Evolutionary conservation across 2,113 vertebrate genomes (phyloP).

Genomic region (Sminthopsis crassicaudata): DNA sequence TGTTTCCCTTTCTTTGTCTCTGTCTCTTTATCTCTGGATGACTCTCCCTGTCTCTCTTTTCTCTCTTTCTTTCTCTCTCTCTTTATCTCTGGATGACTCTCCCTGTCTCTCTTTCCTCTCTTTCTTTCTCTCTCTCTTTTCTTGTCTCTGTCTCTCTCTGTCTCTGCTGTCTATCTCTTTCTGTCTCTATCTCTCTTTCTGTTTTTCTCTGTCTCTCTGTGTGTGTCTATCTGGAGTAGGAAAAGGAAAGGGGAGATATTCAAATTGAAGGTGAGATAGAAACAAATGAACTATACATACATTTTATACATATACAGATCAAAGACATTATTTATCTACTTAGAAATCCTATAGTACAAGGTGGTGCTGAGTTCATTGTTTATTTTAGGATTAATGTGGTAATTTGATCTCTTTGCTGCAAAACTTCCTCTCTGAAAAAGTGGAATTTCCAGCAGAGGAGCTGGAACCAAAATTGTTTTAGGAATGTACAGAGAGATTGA

Average conservation of each 20-base stretch:
- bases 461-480: not conserved
- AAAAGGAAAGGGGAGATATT: not conserved
- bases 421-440: not conserved
- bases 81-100: not conserved
- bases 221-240: not conserved
- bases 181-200: not conserved
- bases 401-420: not conserved
- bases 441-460: not conserved
- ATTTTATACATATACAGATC: not conserved
- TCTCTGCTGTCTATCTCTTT: not conserved
- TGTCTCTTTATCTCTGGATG: not conserved
- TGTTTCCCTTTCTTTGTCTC: not conserved
- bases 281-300: not conserved
- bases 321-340: not conserved
- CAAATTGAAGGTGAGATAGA: not conserved
- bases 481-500: not conserved
- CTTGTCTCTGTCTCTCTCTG: not conserved
- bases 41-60: too few species aligned
- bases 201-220: not conserved
- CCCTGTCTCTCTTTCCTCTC: not conserved
- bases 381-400: not conserved
- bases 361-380: not conserved
- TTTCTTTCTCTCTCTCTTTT: not conserved
- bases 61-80: not conserved
- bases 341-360: not conserved